Conservation (phyloP, 1,140 invertebrate genomes). For the Steinernema feltiae region DNA sequence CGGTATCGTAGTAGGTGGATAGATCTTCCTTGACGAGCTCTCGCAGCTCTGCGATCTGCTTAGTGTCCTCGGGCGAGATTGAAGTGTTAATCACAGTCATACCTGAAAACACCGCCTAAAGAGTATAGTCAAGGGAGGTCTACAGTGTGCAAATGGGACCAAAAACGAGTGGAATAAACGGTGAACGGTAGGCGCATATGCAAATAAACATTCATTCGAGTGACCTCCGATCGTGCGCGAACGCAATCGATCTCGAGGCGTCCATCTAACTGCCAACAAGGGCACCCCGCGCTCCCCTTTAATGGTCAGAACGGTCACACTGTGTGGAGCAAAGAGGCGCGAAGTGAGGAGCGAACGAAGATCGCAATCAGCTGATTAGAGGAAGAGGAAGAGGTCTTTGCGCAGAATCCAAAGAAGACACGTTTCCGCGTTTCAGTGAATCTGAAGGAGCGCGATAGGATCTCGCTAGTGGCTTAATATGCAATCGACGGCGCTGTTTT, state of each 20-base stretch:
- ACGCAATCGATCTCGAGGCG: background rate
- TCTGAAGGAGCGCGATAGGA: background rate
- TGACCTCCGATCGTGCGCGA: background rate
- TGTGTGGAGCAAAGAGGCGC: background rate
- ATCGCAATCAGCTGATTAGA: background rate
- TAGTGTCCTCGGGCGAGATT: constrained; percentile 20
- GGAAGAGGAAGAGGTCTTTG: background rate
- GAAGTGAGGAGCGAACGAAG: background rate
- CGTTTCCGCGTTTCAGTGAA: background rate
- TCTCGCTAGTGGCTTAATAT: background rate
- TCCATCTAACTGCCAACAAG: background rate
- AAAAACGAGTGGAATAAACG: background rate
- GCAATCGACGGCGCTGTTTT: background rate
- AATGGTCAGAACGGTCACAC: background rate
- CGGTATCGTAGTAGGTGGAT: constrained; percentile 43
- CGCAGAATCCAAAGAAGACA: background rate
- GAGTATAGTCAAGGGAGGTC: too few relatives aligned
- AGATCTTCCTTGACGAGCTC: constrained; percentile 43
- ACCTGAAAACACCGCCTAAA: background rate
- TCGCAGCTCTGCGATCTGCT: constrained; percentile 29
- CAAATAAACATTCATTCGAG: background rate
- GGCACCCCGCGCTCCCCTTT: too few relatives aligned
- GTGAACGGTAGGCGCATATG: background rate
- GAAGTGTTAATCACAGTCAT: constrained; percentile 25
- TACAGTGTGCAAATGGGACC: too few relatives aligned